These are phyloP conservation scores for Neopelma chrysocephalum DNA, from an alignment of 2,797 vertebrate species.

Conservation along the genomic window DNA sequence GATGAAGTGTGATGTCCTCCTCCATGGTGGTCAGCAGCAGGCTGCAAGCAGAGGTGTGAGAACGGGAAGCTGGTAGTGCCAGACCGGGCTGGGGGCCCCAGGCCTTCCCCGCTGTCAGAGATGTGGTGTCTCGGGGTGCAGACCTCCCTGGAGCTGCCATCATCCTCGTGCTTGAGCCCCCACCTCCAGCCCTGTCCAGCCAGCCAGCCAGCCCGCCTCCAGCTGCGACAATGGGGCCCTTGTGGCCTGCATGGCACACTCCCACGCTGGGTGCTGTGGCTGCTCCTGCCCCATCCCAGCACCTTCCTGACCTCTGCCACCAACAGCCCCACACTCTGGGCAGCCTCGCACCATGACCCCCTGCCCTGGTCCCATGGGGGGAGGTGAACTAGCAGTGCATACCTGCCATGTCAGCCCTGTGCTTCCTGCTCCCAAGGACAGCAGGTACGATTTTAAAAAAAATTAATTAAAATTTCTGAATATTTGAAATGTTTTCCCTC, in stretches of 20 bases:
- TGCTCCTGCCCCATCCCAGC: background rate
- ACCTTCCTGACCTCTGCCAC: background rate
- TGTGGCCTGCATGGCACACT: background rate
- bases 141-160: background rate
- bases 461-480: background rate
- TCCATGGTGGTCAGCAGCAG: background rate
- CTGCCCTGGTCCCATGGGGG: background rate
- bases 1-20: background rate
- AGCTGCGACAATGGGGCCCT: background rate
- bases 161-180: background rate
- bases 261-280: slow-evolving; percentile 39
- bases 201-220: background rate
- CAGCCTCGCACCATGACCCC: background rate
- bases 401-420: background rate
- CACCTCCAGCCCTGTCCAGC: background rate
- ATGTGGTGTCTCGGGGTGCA: rapidly evolving
- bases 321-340: background rate
- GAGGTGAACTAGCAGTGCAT: background rate
- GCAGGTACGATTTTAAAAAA: background rate
- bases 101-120: background rate
- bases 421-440: background rate
- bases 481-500: background rate
- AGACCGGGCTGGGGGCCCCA: rapidly evolving
- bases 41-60: background rate
- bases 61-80: background rate